Base-by-base conservation (phyloP, 1,140 invertebrate genomes). In the Panulirus ornatus region DNA sequence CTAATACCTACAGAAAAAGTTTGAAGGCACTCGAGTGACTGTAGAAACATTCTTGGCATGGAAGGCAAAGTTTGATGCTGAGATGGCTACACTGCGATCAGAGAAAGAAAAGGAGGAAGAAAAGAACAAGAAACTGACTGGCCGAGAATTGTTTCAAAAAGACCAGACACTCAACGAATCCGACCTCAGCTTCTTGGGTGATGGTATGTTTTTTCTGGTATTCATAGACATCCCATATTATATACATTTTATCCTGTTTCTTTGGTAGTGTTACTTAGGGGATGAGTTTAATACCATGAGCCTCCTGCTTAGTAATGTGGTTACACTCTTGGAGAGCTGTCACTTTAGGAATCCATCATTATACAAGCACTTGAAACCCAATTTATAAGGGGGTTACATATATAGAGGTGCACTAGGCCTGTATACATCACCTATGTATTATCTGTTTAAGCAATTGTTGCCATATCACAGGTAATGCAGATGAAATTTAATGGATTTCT, bases 1-100 rank as follows among this genome's bases (percentile, higher is more conserved):
- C 63, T 79, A n/a, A 38, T 88, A 5, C 94, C 92, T 93, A 70
- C 93, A 98, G 96, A 98, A 97, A 97, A 96, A 97, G 93, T 99
- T 99, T 95, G 98, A 99, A 94, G 98, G 98, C 38, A 99, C 98
- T 1, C 95, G 96, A 93, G 98, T 99, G 0, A 97, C 97, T 1
- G 97, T 99, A 2, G 98, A 99, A 95, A 97, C 97, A n/a, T 99
- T 99, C 94, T 94, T 99, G 89, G 96, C 95, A 54, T 99, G 99
- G 99, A 98, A 99, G 93, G 95, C 96, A 84, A 96, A 96, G 91
- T 99, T 99, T 95, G 98, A 99, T 94, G 95, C 96, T 78, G 98
- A 99, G 94, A 96, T 97, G 94, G 96, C 96, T 27, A 96, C 97
- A 83, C 94, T 96, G n/a, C 97, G 96, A 70, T 96, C 96, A 93